A percentile compares a stretch with the other conserved stretches of the same genome.
phyloP scores from a whole-genome alignment of 2,888 invertebrate genomes.

The Philopedon plagiatum region DNA sequence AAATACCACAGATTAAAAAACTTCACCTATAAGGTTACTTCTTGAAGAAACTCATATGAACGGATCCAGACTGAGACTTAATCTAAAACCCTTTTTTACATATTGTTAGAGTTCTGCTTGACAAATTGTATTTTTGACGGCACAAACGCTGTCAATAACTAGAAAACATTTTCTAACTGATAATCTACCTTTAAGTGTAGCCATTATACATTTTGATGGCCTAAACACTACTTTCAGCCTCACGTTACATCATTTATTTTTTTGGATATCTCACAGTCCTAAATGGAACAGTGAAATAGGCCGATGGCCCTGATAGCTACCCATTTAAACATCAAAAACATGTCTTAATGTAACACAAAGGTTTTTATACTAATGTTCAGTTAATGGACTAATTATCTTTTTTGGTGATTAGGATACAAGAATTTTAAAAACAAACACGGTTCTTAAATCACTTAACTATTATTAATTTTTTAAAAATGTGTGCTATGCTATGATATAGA shows the following conservation, averaged over 20 bases:
- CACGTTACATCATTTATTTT: slow-evolving; percentile 14
- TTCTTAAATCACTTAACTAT: too few species aligned
- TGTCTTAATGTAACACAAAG: slow-evolving; percentile 1
- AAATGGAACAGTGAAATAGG: slow-evolving; percentile 26
- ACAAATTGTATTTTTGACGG: background rate
- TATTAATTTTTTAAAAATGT: too few species aligned
- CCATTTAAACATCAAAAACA: slow-evolving; percentile 14
- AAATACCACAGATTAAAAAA: too few species aligned
- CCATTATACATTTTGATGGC: slow-evolving; percentile 25
- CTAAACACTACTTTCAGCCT: slow-evolving; percentile 24
- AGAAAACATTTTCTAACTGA: slow-evolving; percentile 16
- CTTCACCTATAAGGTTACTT: too few species aligned
- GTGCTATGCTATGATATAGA: too few species aligned
- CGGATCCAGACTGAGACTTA: too few species aligned
- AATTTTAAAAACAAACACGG: background rate
- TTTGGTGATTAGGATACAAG: background rate
- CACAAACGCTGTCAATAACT: slow-evolving; percentile 7
- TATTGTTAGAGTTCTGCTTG: background rate
- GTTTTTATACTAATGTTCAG: slow-evolving; percentile 6
- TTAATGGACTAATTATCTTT: slow-evolving; percentile 9
- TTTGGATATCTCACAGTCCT: background rate
- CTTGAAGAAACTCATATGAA: too few species aligned
- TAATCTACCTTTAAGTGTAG: slow-evolving; percentile 30
- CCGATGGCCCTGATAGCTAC: slow-evolving; percentile 21
- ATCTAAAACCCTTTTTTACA: too few species aligned